Percentiles rank a stretch among this genome's conserved stretches.
Evolutionary conservation across 2,113 vertebrate species (phyloP).

Genomic region (Synodontis membranacea): DNA sequence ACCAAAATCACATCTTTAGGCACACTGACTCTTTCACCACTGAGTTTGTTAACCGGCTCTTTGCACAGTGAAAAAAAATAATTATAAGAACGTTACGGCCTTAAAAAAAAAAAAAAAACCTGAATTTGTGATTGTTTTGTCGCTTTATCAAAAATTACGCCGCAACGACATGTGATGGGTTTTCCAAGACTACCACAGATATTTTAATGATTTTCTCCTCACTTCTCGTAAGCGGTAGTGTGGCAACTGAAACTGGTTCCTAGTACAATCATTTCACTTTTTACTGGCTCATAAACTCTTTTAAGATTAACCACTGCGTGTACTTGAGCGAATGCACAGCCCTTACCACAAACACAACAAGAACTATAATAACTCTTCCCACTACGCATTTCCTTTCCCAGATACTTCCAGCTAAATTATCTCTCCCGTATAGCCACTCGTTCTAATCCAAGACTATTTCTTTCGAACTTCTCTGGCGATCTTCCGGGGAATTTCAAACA

Average conservation of each 20-base stretch:
- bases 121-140: not conserved
- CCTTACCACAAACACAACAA: not conserved
- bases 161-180: not conserved
- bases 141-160: not conserved
- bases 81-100: too few relatives aligned
- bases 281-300: not conserved
- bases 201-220: not conserved
- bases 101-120: too few relatives aligned
- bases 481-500: conserved; percentile 65
- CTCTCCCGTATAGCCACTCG: not conserved
- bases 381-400: not conserved
- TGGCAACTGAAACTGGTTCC: not conserved
- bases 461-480: not conserved
- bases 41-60: not conserved
- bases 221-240: too few relatives aligned
- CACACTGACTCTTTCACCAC: not conserved
- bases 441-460: conserved; percentile 11
- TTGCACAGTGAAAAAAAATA: too few relatives aligned
- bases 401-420: conserved; percentile 3
- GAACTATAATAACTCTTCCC: not conserved
- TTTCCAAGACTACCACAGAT: not conserved
- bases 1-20: not conserved
- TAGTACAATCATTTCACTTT: not conserved
- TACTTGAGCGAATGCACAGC: not conserved
- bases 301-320: not conserved